Base-by-base conservation (phyloP, 1,140 invertebrate species). In the Polypedilum pembai region DNA sequence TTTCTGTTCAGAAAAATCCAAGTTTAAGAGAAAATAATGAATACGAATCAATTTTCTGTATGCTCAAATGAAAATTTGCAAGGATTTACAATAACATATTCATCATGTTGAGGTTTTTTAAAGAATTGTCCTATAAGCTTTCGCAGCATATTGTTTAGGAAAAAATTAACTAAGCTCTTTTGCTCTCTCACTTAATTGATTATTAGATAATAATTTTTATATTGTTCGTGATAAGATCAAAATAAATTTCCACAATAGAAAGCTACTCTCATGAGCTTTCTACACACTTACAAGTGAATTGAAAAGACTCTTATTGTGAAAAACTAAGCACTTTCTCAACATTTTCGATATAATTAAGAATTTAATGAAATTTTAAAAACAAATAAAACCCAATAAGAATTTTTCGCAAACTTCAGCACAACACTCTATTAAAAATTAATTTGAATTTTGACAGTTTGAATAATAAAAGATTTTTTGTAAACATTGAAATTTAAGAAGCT, bases 81-180 rank as follows among this genome's bases (percentile, higher is more conserved):
- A n/a, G 4, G 4, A 69, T 20, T 69, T 69, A 69, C 65, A 20
- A 69, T 69, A n/a, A 69, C 10, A 69, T 69, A 69, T 20, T 69
- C 65, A 10, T n/a, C n/a, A 0, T 18, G 20, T 20, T 18, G 15
- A 18, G 17, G 17, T 3, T 56, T 56, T 10, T 69, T 69, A 69
- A 69, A 69, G 8, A 69, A 21, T 18, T 20, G 8, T 21, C 18
- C 65, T 5, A 18, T 18, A 69, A 69, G 17, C 20, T 18, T 69
- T 18, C 18, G n/a, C 10, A 69, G 65, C 3, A 69, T 18, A 18
- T 8, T 18, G 18, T 69, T 69, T 69, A 18, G 65, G 65, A 69
- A 18, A 20, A 20, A 69, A 20, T 10, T 20, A 21, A 20, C 2
- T 69, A 20, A 20, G 20, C 17, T n/a, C 18, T n/a, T 69, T 18